Conservation (phyloP, 2,888 invertebrate species). For the Lordiphosa fenestrarum region DNA sequence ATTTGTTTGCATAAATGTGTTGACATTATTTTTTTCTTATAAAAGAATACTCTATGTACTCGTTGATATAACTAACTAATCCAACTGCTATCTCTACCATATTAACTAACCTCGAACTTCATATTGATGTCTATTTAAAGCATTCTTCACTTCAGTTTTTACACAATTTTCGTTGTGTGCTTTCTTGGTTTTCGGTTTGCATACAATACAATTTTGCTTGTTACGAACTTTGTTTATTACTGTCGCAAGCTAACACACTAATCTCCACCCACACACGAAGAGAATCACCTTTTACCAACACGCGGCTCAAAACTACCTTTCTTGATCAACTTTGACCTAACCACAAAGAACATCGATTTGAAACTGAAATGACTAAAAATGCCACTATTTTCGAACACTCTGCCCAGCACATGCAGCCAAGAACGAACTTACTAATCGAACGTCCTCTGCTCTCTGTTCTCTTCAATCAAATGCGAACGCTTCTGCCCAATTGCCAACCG, state of each 20-base stretch:
- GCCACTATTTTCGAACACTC: constrained; percentile 46
- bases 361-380: constrained; percentile 22
- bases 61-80: constrained; percentile 56
- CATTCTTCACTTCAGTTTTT: constrained; percentile 47
- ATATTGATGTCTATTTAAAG: constrained; percentile 65
- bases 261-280: constrained; percentile 24
- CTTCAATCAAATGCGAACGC: constrained; percentile 22
- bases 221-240: constrained; percentile 56
- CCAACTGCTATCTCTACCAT: constrained; percentile 44
- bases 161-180: constrained; percentile 47
- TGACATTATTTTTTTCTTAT: no score
- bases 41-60: constrained; percentile 24
- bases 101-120: constrained; percentile 35
- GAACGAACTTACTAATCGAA: constrained; percentile 45
- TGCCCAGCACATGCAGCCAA: constrained; percentile 18
- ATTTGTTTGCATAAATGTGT: constrained; percentile 28
- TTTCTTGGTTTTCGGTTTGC: constrained; percentile 49
- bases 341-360: constrained; percentile 4
- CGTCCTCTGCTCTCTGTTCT: constrained; percentile 36
- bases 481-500: constrained; percentile 24
- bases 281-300: constrained; percentile 29
- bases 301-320: constrained; percentile 69
- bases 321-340: constrained; percentile 59
- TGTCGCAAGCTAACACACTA: constrained; percentile 24
- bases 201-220: constrained; percentile 56